Percentiles rank a stretch among this genome's conserved stretches.
phyloP scores from a whole-genome alignment of 2,797 vertebrate genomes.

The Hephaestus fuliginosus region DNA sequence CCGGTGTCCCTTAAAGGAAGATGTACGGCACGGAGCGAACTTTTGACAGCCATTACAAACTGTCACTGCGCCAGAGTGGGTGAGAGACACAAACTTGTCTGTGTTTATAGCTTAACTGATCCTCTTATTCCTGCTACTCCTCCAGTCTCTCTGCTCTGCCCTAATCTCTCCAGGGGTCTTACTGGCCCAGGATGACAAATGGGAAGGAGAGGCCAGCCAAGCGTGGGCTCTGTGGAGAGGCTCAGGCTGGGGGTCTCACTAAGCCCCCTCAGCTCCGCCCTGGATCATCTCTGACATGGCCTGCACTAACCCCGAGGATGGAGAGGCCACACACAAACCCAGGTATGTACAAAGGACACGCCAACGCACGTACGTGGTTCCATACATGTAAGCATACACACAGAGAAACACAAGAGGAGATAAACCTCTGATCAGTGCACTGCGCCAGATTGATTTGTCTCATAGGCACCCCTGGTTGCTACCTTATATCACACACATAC shows the following conservation, averaged over 20 bases:
- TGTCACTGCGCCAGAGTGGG: slow-evolving; percentile 76
- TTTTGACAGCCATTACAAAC: slow-evolving; percentile 83
- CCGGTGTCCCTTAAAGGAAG: slow-evolving; percentile 62
- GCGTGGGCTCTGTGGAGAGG: slow-evolving; percentile 83
- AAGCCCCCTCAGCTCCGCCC: slow-evolving; percentile 78
- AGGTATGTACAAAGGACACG: slow-evolving; percentile 36
- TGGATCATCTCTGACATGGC: slow-evolving; percentile 82
- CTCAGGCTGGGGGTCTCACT: slow-evolving; percentile 78
- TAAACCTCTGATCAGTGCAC: slow-evolving; percentile 45
- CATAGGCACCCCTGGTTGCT: slow-evolving; percentile 25
- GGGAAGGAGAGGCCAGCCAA: slow-evolving; percentile 82
- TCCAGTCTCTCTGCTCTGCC: slow-evolving; percentile 81
- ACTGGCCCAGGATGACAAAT: slow-evolving; percentile 86
- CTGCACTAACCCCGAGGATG: slow-evolving; percentile 70
- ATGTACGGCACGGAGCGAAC: slow-evolving; percentile 68
- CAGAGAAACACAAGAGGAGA: slow-evolving; percentile 24
- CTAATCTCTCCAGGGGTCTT: slow-evolving; percentile 86
- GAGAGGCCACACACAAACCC: slow-evolving; percentile 62
- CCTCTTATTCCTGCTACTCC: slow-evolving; percentile 85
- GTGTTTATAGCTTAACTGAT: slow-evolving; percentile 86
- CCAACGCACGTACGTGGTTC: slow-evolving; percentile 5
- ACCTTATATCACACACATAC: slow-evolving; percentile 21
- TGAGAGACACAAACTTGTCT: slow-evolving; percentile 83
- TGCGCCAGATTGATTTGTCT: slow-evolving; percentile 54
- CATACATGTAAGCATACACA: slow-evolving; percentile 1